A percentile compares a stretch with the other conserved stretches of the same genome.
Conservation (phyloP, 2,113 vertebrate genomes). For the Cettia cetti region DNA sequence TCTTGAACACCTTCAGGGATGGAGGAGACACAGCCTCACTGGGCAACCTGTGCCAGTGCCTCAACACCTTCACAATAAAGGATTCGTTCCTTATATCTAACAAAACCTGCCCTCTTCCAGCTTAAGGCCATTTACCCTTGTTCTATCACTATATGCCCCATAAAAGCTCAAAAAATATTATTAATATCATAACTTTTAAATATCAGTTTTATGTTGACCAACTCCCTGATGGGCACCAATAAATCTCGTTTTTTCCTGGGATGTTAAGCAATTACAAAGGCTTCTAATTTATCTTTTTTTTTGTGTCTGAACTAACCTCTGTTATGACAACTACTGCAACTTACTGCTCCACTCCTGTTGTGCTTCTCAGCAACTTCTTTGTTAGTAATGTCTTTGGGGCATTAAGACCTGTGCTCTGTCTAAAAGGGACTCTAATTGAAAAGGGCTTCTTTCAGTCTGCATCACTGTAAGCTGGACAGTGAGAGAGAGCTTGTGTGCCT, state of each 20-base stretch:
- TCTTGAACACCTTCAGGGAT: not conserved
- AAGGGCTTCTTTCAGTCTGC: not conserved
- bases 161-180: not conserved
- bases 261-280: not conserved
- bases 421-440: not conserved
- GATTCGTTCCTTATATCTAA: not conserved
- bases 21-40: not conserved
- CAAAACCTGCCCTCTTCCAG: not conserved
- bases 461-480: not conserved
- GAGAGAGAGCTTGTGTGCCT: fast-evolving
- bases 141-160: not conserved
- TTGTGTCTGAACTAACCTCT: not conserved
- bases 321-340: fast-evolving
- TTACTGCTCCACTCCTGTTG: not conserved
- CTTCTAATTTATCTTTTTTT: not conserved
- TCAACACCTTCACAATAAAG: not conserved
- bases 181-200: not conserved
- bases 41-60: not conserved
- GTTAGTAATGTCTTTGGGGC: not conserved
- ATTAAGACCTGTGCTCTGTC: not conserved
- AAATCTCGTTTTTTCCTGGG: not conserved
- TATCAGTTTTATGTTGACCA: not conserved
- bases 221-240: not conserved
- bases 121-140: not conserved
- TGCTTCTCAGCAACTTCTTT: not conserved